phyloP scores from a whole-genome alignment of 2,888 invertebrate genomes.

The Seira musarum region DNA sequence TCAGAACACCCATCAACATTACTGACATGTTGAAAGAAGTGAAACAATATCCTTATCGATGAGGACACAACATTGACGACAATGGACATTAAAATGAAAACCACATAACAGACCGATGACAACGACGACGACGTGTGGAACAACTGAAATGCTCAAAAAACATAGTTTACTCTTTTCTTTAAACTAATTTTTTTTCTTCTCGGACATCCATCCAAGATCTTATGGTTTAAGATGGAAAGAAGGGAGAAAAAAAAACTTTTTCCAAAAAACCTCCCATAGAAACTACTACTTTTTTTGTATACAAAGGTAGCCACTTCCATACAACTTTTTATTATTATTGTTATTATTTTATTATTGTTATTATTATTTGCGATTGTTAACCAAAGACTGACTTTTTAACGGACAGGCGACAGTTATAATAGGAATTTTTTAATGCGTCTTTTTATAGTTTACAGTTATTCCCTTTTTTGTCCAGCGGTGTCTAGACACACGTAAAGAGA shows the following conservation, averaged over 20 bases:
- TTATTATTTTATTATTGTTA: slow-evolving; percentile 27
- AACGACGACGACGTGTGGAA: slow-evolving; percentile 58
- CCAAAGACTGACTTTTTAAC: slow-evolving; percentile 70
- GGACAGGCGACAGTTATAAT: slow-evolving; percentile 66
- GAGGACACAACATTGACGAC: slow-evolving; percentile 57
- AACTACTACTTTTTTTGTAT: slow-evolving; percentile 61
- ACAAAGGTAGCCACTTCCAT: slow-evolving; percentile 67
- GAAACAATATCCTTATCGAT: slow-evolving; percentile 25
- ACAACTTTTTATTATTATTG: slow-evolving; percentile 59
- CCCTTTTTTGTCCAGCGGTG: slow-evolving; percentile 21
- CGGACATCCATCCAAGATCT: too few species aligned
- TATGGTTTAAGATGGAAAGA: too few species aligned
- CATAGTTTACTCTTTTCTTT: too few species aligned
- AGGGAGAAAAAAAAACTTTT: neutral
- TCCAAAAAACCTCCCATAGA: too few species aligned
- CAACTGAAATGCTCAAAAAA: slow-evolving; percentile 56
- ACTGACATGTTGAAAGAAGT: slow-evolving; percentile 28
- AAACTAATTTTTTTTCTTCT: too few species aligned
- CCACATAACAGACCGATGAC: slow-evolving; percentile 42
- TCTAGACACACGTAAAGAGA: slow-evolving; percentile 60
- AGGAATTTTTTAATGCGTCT: neutral
- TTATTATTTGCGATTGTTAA: slow-evolving; percentile 65
- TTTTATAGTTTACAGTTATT: slow-evolving; percentile 53
- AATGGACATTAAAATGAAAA: slow-evolving; percentile 41
- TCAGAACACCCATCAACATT: too few species aligned